A percentile compares a stretch with the other conserved stretches of the same genome.
phyloP scores from a whole-genome alignment of 2,888 invertebrate species.

The Frankliniella fusca region DNA sequence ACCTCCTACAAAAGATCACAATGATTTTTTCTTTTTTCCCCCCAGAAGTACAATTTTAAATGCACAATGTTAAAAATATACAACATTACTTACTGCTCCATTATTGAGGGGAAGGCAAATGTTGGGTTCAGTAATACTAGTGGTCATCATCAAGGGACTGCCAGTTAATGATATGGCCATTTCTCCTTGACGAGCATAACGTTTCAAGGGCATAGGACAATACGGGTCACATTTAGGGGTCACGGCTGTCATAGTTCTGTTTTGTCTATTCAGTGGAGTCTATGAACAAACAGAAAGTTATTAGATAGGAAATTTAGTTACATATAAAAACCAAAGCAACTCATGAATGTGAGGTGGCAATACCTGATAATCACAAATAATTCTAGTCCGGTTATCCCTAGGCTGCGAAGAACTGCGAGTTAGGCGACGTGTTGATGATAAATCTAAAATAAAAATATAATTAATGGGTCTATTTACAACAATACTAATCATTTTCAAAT shows the following conservation, averaged over 20 bases:
- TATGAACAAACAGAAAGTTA: neutral
- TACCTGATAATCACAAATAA: neutral
- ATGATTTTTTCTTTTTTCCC: neutral
- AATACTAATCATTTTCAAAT: neutral
- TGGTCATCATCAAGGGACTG: slow-evolving; percentile 6
- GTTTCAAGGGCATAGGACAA: neutral
- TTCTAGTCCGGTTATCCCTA: neutral
- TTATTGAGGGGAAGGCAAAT: neutral
- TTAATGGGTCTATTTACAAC: neutral
- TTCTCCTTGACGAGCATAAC: neutral
- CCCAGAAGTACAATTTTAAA: no score
- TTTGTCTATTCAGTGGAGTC: neutral
- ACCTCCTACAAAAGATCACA: neutral
- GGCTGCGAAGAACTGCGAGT: slow-evolving; percentile 7
- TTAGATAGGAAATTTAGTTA: neutral
- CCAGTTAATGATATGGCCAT: slow-evolving; percentile 14
- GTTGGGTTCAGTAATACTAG: neutral
- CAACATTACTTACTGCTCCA: neutral
- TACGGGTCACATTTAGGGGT: neutral
- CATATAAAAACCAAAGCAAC: neutral
- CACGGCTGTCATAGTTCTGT: neutral
- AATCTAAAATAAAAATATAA: neutral
- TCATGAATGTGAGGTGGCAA: neutral
- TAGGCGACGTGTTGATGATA: neutral
- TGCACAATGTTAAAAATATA: no score